phyloP scores from a whole-genome alignment of 2,113 vertebrate genomes.

The Lates calcarifer region DNA sequence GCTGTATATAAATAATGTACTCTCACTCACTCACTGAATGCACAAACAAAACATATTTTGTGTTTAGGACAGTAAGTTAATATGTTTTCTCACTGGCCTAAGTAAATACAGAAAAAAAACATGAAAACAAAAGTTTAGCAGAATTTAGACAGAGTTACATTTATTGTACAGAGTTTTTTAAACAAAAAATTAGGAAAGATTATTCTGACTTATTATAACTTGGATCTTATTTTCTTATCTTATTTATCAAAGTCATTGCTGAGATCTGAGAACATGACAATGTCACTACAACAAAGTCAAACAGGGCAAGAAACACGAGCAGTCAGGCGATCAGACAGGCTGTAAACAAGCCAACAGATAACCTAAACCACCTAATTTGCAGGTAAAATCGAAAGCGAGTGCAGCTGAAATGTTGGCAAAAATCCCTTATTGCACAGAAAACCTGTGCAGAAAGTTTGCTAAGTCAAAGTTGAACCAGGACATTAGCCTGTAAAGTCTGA shows the following conservation, averaged over 20 bases:
- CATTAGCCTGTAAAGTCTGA: too few species aligned
- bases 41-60: neutral
- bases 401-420: neutral
- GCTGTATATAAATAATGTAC: neutral
- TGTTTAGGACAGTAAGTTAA: neutral
- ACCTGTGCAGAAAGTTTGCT: too few species aligned
- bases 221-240: too few species aligned
- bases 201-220: neutral
- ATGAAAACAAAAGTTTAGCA: neutral
- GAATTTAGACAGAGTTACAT: too few species aligned
- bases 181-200: neutral
- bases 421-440: too few species aligned
- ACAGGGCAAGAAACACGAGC: slow-evolving; percentile 2
- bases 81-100: neutral
- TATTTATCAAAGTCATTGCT: neutral
- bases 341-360: slow-evolving; percentile 16
- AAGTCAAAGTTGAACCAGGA: too few species aligned
- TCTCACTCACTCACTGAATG: neutral
- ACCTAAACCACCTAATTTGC: slow-evolving; percentile 33
- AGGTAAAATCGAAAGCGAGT: neutral
- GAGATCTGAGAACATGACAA: neutral
- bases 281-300: neutral
- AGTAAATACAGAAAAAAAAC: neutral
- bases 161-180: too few species aligned
- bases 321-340: neutral